Base-by-base conservation (phyloP, 2,113 vertebrate species). In the Syngnathus typhle region DNA sequence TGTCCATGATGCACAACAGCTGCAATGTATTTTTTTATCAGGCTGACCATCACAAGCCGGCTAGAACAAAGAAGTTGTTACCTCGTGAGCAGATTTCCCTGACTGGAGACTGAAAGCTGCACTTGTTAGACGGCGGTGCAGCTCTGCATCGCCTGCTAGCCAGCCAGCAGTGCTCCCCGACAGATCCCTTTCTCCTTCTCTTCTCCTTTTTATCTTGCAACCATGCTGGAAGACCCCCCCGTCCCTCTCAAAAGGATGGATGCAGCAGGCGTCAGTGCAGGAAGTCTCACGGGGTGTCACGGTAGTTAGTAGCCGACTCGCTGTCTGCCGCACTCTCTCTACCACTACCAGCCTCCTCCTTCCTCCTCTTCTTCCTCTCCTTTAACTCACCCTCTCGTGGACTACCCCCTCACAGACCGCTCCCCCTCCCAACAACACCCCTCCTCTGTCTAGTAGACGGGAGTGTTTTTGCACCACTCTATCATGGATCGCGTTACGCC, bases 401-500 rank as follows among this genome's bases (percentile, higher is more conserved):
- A 78, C 75, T 84, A 80, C 49, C 18, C 19, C 16, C 47, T 19
- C 18, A 11, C 47, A 3, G 4, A 60, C 19, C 7, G 11, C 60
- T 62, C 60, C 39, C 60, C 60, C n/a, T 43, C 60, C 21, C 39
- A 44, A 44, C 60, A 44, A 13, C 60, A 43, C 60, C 41, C 60
- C 60, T 62, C 60, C 60, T 62, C 60, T 9, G 27, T 19, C 19
- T 23, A 88, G 87, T 88, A 81, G 88, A 88, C 84, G 87, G 86
- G 79, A 78, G 90, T 87, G 83, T 85, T 60, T 87, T 91, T 89
- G 91, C 91, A 89, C 68, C 76, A 87, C 91, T 92, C 92, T 88
- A 89, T 88, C 89, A 88, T 85, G 92, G 87, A 90, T 94, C 92
- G 81, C 85, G 91, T 94, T 93, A 91, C 93, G 86, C 88, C 89